Percentiles rank a stretch among this genome's conserved stretches.
Conservation (phyloP, 2,888 invertebrate species). For the Steromphala cineraria region DNA sequence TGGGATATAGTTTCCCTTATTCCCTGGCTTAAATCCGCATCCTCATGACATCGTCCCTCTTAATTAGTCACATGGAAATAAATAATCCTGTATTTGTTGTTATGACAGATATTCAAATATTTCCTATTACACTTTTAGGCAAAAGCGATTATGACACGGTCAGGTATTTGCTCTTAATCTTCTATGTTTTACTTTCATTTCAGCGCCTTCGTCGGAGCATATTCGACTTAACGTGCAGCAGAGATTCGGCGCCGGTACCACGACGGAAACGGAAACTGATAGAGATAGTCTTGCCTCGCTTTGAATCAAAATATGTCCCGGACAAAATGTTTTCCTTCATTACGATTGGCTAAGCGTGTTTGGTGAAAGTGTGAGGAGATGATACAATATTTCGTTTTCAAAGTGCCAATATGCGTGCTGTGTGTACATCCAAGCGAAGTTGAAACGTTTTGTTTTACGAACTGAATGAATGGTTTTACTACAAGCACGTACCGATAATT, state of each 20-base stretch:
- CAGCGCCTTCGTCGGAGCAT: constrained; percentile 60
- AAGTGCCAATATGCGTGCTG: constrained; percentile 5
- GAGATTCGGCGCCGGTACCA: constrained; percentile 40
- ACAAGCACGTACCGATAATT: background rate
- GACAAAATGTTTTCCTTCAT: constrained; percentile 6
- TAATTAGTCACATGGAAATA: constrained; percentile 3
- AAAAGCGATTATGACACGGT: background rate
- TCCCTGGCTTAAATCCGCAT: background rate
- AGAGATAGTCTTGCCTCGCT: constrained; percentile 64
- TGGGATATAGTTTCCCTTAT: too few relatives aligned
- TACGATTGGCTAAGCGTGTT: background rate
- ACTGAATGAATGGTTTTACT: background rate
- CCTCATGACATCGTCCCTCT: background rate
- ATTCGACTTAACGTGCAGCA: constrained; percentile 62
- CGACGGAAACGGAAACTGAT: constrained; percentile 57
- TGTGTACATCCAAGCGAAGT: background rate
- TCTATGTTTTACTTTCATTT: constrained; percentile 19
- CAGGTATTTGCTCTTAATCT: constrained; percentile 7
- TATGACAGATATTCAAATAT: constrained; percentile 8
- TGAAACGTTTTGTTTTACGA: background rate
- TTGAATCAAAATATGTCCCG: constrained; percentile 29
- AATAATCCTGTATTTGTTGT: constrained; percentile 11
- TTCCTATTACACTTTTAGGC: constrained; percentile 4
- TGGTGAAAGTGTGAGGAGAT: background rate
- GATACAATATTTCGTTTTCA: background rate